Evolutionary conservation across 2,797 vertebrate species (phyloP).

Genomic region (Propithecus deckenii): DNA sequence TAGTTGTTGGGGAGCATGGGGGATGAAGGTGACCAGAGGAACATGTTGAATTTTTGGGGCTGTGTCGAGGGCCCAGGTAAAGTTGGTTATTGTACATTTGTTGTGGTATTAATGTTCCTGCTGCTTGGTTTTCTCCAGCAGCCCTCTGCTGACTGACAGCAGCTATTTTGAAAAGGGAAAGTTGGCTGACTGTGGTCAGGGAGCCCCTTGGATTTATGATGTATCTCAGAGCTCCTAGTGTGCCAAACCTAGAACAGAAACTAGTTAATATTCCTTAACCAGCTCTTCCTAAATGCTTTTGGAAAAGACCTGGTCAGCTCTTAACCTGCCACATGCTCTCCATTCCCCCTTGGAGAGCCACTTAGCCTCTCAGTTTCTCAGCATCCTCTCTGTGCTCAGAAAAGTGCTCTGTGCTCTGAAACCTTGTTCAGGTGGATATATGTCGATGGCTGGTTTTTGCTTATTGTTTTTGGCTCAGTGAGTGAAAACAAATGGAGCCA

Average conservation of each 20-base stretch:
- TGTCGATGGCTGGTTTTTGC: background rate
- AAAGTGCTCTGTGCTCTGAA: background rate
- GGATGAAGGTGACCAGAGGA: background rate
- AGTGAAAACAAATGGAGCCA: background rate
- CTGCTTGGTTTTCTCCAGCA: background rate
- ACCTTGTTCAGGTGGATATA: background rate
- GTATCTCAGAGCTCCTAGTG: background rate
- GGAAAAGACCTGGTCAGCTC: background rate
- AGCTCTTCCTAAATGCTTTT: background rate
- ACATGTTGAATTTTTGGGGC: too few relatives aligned
- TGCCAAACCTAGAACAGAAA: background rate
- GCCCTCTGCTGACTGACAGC: background rate
- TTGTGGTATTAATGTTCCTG: background rate
- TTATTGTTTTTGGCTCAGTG: slow-evolving; percentile 27
- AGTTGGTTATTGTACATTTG: background rate
- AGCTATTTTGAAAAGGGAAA: background rate
- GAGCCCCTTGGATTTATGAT: background rate
- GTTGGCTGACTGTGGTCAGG: background rate
- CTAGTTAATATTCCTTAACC: background rate
- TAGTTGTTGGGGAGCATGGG: background rate
- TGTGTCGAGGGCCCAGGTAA: background rate
- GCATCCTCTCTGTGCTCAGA: background rate
- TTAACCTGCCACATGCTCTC: background rate
- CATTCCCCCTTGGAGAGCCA: background rate
- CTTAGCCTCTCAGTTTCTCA: background rate